Conservation (phyloP, 2,797 vertebrate genomes). For the Sarcophilus harrisii region DNA sequence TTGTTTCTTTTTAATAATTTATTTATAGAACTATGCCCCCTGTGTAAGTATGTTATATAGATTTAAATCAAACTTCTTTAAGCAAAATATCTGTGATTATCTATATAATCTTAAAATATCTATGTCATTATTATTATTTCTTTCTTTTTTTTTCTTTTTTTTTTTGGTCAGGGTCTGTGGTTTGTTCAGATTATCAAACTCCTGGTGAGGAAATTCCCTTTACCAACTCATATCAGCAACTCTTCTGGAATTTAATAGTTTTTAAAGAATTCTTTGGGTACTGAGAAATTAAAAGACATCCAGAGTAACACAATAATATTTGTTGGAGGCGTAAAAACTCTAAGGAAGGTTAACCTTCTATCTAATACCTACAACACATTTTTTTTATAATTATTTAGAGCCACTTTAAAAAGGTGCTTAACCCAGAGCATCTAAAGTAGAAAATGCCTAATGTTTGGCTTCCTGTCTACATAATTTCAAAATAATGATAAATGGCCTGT, state of each 20-base stretch:
- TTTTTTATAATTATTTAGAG: conserved; percentile 26
- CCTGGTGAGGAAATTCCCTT: neutral
- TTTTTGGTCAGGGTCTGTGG: neutral
- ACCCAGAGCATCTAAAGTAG: conserved; percentile 40
- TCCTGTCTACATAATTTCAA: conserved; percentile 28
- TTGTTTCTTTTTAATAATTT: neutral
- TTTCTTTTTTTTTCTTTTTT: neutral
- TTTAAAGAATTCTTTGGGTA: neutral
- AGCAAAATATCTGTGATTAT: conserved; percentile 29
- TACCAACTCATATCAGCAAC: neutral
- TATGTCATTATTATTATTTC: neutral
- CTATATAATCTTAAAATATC: conserved; percentile 43
- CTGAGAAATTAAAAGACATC: neutral
- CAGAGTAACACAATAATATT: neutral
- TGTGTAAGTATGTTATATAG: conserved; percentile 15
- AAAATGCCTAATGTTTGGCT: conserved; percentile 45
- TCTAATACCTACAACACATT: neutral
- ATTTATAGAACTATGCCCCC: neutral
- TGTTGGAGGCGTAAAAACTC: neutral
- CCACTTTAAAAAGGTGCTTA: conserved; percentile 53
- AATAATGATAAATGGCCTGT: neutral
- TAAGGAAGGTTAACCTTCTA: neutral
- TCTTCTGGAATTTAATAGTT: neutral
- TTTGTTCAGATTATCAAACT: neutral
- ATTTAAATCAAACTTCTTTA: neutral